Evolutionary conservation across 1,140 invertebrate genomes (phyloP).

Genomic region (Protaetia brevitarsis): DNA sequence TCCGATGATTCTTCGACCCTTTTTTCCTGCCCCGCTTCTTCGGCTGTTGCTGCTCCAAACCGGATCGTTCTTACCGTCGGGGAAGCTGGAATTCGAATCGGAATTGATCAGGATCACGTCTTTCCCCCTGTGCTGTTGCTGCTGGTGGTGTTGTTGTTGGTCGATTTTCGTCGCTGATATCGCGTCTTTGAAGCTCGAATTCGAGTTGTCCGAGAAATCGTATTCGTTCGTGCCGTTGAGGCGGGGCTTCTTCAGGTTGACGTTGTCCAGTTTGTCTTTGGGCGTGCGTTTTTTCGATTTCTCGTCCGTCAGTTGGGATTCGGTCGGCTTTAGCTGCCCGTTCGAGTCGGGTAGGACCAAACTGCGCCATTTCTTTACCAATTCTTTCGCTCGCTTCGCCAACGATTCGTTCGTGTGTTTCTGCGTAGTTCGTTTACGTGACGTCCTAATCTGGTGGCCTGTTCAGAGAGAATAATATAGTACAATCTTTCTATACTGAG

Average conservation of each 20-base stretch:
- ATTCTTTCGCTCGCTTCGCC: slow-evolving; percentile 82
- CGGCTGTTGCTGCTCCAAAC: slow-evolving; percentile 43
- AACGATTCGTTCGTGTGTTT: slow-evolving; percentile 76
- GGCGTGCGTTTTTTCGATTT: slow-evolving; percentile 23
- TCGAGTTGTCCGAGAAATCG: slow-evolving; percentile 47
- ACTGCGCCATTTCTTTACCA: slow-evolving; percentile 89
- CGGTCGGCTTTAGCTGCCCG: slow-evolving; percentile 38
- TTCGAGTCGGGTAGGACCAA: slow-evolving; percentile 63
- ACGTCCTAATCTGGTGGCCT: too few species aligned
- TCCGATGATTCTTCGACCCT: slow-evolving; percentile 62
- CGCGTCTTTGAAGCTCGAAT: slow-evolving; percentile 47
- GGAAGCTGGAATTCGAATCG: slow-evolving; percentile 48
- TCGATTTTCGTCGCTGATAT: slow-evolving; percentile 22
- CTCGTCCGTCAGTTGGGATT: slow-evolving; percentile 3
- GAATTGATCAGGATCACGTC: slow-evolving; percentile 43
- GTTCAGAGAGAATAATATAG: too few species aligned
- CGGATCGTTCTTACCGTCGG: slow-evolving; percentile 40
- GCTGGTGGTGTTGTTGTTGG: slow-evolving; percentile 32
- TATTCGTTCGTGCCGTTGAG: slow-evolving; percentile 39
- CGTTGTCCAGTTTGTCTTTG: slow-evolving; percentile 17
- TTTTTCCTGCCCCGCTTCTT: slow-evolving; percentile 69
- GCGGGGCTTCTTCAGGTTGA: slow-evolving; percentile 32
- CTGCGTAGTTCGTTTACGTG: slow-evolving; percentile 87
- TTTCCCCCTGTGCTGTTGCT: too few species aligned
- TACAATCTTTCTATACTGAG: too few species aligned